Percentiles rank a stretch among this genome's conserved stretches.
Conservation (phyloP, 2,797 vertebrate genomes). For the Delichon dasypus region DNA sequence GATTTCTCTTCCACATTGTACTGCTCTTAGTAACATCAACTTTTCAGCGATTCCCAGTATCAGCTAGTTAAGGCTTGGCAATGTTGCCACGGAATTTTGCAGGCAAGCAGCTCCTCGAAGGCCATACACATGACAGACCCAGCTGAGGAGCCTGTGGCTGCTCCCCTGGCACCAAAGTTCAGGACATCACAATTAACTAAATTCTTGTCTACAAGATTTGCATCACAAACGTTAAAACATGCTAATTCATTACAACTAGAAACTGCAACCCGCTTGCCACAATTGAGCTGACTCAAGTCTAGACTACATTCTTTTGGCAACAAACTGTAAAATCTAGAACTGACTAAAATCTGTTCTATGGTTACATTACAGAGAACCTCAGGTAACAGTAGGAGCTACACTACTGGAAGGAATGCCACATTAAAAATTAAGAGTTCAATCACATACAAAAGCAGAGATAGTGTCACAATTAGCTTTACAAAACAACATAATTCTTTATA, state of each 20-base stretch:
- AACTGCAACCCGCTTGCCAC: background rate
- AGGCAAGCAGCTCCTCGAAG: background rate
- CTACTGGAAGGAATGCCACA: conserved; percentile 34
- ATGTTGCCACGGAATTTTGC: background rate
- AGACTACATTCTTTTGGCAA: background rate
- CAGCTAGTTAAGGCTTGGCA: background rate
- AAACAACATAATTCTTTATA: conserved; percentile 46
- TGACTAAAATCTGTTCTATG: background rate
- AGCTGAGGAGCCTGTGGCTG: background rate
- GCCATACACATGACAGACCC: background rate
- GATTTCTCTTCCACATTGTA: background rate
- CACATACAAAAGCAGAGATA: conserved; percentile 51
- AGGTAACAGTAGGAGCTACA: conserved; percentile 11
- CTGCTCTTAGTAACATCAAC: background rate
- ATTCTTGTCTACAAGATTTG: background rate
- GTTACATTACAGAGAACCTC: background rate
- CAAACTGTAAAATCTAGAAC: background rate
- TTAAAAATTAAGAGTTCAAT: conserved; percentile 67
- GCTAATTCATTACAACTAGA: background rate
- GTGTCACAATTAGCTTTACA: conserved; percentile 58
- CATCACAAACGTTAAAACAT: background rate
- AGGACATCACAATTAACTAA: background rate
- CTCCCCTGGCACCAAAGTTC: background rate
- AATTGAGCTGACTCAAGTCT: background rate
- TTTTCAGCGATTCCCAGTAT: background rate